Evolutionary conservation across 2,797 vertebrate species (phyloP).

Genomic region (Hozukius guyotensis): DNA sequence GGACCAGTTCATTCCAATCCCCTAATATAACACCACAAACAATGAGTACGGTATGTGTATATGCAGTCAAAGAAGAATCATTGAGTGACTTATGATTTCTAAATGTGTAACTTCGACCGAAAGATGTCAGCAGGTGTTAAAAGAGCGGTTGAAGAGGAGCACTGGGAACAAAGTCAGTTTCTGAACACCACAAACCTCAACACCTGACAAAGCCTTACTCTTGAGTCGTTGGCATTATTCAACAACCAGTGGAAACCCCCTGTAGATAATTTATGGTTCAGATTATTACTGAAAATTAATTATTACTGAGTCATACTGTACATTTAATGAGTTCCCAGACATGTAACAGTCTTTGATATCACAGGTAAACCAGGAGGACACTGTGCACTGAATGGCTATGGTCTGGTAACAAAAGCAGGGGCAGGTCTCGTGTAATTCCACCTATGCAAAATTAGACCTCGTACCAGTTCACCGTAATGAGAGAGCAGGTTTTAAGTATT

Average conservation of each 20-base stretch:
- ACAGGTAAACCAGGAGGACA: neutral
- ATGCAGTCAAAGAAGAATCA: neutral
- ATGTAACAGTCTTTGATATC: neutral
- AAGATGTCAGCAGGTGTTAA: neutral
- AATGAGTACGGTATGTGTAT: neutral
- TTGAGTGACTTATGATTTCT: neutral
- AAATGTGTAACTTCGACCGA: neutral
- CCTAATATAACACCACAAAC: neutral
- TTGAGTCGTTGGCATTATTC: neutral
- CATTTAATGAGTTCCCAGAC: neutral
- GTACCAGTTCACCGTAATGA: constrained; percentile 36
- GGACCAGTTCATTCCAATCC: neutral
- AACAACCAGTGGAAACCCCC: neutral
- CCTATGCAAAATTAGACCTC: constrained; percentile 20
- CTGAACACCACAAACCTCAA: neutral
- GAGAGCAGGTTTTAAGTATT: constrained; percentile 34
- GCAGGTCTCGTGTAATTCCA: constrained; percentile 28
- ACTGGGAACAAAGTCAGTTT: neutral
- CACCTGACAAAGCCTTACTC: neutral
- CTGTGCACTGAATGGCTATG: neutral
- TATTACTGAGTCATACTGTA: neutral
- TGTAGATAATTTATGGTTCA: neutral
- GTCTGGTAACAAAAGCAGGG: neutral
- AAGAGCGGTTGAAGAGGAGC: neutral
- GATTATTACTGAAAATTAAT: neutral